Conservation (phyloP, 2,888 invertebrate genomes). For the Oxytorus armatus region DNA sequence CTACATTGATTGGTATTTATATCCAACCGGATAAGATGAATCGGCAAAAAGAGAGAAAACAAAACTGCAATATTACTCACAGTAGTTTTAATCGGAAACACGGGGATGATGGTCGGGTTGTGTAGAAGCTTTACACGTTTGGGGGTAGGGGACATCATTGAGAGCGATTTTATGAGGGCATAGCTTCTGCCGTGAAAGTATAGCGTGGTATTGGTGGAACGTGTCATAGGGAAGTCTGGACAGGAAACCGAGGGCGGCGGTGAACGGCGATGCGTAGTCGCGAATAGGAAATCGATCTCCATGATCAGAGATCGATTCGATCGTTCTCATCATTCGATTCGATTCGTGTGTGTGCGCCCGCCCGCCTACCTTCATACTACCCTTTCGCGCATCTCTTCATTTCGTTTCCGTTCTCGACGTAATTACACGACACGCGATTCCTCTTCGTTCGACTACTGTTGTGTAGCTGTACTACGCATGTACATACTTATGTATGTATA, state of each 20-base stretch:
- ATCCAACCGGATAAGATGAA: not conserved
- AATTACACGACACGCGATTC: slow-evolving; percentile 68
- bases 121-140: not conserved
- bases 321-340: slow-evolving; percentile 75
- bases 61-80: not conserved
- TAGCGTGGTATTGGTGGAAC: slow-evolving; percentile 62
- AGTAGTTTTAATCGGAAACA: slow-evolving; percentile 30
- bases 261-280: slow-evolving; percentile 68
- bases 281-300: slow-evolving; percentile 78
- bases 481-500: not conserved
- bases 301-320: slow-evolving; percentile 75
- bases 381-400: slow-evolving; percentile 21
- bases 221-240: slow-evolving; percentile 68
- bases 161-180: slow-evolving; percentile 69
- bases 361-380: slow-evolving; percentile 21
- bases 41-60: not conserved
- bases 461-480: slow-evolving; percentile 10
- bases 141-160: slow-evolving; percentile 45
- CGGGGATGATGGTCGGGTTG: not conserved
- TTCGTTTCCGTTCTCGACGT: slow-evolving; percentile 51
- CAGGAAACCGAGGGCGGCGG: slow-evolving; percentile 70
- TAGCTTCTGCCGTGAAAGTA: slow-evolving; percentile 61
- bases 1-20: too few species aligned
- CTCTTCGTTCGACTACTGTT: slow-evolving; percentile 23
- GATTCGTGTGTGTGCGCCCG: slow-evolving; percentile 61